A percentile compares a stretch with the other conserved stretches of the same genome.
Evolutionary conservation across 2,888 invertebrate species (phyloP).

Genomic region (Euphydryas editha): DNA sequence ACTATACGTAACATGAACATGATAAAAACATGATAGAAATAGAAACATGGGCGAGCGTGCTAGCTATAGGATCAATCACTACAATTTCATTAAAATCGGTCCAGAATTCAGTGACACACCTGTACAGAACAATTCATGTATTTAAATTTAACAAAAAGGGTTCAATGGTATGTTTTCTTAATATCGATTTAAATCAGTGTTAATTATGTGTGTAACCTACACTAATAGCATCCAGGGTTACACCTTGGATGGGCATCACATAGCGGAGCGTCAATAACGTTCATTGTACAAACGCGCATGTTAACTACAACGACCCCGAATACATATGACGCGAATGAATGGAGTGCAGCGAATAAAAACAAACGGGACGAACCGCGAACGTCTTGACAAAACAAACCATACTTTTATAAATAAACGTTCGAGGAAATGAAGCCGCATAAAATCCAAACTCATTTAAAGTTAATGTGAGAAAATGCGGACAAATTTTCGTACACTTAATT

Average conservation of each 20-base stretch:
- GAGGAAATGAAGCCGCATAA: constrained; percentile 37
- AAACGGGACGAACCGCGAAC: constrained; percentile 26
- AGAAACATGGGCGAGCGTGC: too few species aligned
- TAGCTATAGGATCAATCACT: too few species aligned
- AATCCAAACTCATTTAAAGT: constrained; percentile 29
- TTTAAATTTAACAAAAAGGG: too few species aligned
- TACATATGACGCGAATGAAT: constrained; percentile 30
- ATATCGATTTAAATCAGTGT: constrained; percentile 13
- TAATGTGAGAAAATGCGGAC: constrained; percentile 2
- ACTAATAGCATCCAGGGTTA: constrained; percentile 31
- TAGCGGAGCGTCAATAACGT: constrained; percentile 2
- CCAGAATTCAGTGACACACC: too few species aligned
- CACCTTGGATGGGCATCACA: constrained; percentile 24
- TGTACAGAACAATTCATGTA: too few species aligned
- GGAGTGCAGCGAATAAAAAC: constrained; percentile 35
- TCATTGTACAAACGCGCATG: constrained; percentile 20
- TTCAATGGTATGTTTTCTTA: background rate
- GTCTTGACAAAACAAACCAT: constrained; percentile 35
- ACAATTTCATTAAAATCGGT: too few species aligned
- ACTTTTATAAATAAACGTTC: constrained; percentile 41
- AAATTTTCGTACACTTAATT: background rate
- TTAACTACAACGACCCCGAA: constrained; percentile 26
- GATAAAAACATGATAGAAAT: too few species aligned
- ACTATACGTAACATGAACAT: too few species aligned
- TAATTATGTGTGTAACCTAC: constrained; percentile 23